Percentiles rank a stretch among this genome's conserved stretches.
Conservation (phyloP, 2,888 invertebrate genomes). For the Lutraria lutraria region DNA sequence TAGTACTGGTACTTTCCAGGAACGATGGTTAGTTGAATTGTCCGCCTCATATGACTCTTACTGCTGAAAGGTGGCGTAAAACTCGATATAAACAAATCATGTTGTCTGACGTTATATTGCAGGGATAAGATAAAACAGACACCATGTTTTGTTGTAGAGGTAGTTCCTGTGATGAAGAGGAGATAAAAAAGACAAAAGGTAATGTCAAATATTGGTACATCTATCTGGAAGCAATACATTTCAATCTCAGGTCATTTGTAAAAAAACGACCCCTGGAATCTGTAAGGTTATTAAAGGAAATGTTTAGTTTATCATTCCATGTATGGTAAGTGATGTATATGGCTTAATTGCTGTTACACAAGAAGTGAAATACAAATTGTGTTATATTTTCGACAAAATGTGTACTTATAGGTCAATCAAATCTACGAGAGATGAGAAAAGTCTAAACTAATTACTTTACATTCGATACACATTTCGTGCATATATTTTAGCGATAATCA, state of each 20-base stretch:
- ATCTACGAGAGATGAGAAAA: too few species aligned
- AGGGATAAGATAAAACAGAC: not conserved
- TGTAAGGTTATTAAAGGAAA: not conserved
- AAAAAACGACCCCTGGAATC: not conserved
- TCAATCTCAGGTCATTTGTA: not conserved
- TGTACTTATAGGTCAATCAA: too few species aligned
- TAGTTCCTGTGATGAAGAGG: not conserved
- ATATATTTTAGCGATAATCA: too few species aligned
- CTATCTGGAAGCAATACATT: too few species aligned
- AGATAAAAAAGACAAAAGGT: slow-evolving; percentile 11
- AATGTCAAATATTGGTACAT: not conserved
- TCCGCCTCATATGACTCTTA: too few species aligned
- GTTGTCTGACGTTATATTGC: not conserved
- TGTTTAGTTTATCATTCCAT: too few species aligned
- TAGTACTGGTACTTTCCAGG: too few species aligned
- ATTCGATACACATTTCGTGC: too few species aligned
- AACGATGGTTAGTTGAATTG: too few species aligned
- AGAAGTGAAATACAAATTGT: not conserved
- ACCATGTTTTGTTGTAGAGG: slow-evolving; percentile 42
- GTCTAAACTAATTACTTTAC: too few species aligned
- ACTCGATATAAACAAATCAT: not conserved
- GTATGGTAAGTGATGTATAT: not conserved
- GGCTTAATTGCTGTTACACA: not conserved
- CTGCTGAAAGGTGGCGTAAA: too few species aligned
- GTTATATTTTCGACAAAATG: not conserved